A percentile compares a stretch with the other conserved stretches of the same genome.
phyloP scores from a whole-genome alignment of 2,113 vertebrate species.

The Balaeniceps rex region DNA sequence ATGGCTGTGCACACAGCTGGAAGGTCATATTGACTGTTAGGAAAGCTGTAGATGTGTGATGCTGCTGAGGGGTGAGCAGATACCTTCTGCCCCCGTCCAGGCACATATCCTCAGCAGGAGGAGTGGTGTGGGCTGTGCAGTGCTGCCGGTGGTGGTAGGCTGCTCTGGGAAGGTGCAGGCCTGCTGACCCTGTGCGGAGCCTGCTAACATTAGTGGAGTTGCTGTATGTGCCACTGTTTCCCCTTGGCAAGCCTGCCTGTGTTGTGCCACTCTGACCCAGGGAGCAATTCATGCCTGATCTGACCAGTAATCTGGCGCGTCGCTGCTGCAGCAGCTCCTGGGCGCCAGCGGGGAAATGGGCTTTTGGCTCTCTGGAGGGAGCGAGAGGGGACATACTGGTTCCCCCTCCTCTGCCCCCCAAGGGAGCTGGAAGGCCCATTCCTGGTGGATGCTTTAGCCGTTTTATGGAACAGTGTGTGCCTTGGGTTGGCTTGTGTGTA shows the following conservation, averaged over 20 bases:
- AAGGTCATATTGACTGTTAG: neutral
- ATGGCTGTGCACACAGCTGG: neutral
- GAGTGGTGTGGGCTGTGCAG: neutral
- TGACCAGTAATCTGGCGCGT: neutral
- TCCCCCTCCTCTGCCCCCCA: neutral
- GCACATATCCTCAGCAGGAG: neutral
- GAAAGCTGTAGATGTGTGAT: neutral
- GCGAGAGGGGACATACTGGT: neutral
- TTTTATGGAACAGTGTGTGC: neutral
- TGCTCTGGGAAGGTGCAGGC: neutral
- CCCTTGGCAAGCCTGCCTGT: neutral
- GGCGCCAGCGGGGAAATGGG: neutral
- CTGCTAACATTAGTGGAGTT: rapidly evolving
- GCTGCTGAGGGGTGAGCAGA: neutral
- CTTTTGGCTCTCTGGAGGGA: neutral
- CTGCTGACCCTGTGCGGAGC: neutral
- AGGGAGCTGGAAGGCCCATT: neutral
- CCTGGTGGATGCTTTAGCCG: neutral
- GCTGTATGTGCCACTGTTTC: neutral
- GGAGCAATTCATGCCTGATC: neutral
- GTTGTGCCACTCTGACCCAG: neutral
- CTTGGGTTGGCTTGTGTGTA: neutral
- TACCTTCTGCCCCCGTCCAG: neutral
- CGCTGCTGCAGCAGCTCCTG: neutral
- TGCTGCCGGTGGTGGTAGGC: neutral